Base-by-base conservation (phyloP, 2,113 vertebrate genomes). In the Nycticebus coucang region DNA sequence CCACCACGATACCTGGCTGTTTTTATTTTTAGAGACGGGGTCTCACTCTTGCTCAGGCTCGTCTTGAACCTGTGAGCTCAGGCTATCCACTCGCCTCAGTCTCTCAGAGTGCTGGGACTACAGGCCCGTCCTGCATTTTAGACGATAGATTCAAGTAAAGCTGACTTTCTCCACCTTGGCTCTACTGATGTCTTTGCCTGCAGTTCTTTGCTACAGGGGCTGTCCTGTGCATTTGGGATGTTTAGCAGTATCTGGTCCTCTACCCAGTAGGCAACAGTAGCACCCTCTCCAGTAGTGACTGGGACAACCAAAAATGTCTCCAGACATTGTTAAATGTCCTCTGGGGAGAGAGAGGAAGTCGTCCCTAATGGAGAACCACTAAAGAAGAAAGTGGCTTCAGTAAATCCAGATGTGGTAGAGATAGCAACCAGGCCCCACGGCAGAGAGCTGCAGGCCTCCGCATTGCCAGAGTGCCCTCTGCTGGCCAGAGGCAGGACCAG, bases 391-490 rank as follows among this genome's bases (percentile, higher is more conserved):
- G 41, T 62, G 88, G 60, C 72, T 90, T 93, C 24, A 4, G 28
- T 28, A 81, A 95, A 64, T 62, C 69, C 83, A 53, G 26, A 55
- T 45, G 35, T 91, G 69, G 45, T 80, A 26, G 60, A 72, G n/a
- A 78, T 15, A 37, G 10, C 35, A 89, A 50, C 5, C n/a, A 18
- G 78, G n/a, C 53, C n/a, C 26, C 15, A 1, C 2, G 3, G 0
- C n/a, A 11, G 13, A 77, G 50, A 85, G 5, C 45, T 19, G 7
- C 5, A 17, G 72, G 50, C 0, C 72, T 89, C 28, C 74, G 5
- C 24, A 3, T 60, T 35, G 50, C 45, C 69, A 69, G 69, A 69
- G 91, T 37, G 86, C 83, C 97, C 93, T 95, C 96, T 95, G 53
- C 93, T 93, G 97, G 83, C 24, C 41, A 35, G 7, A 95, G 30